A percentile compares a stretch with the other conserved stretches of the same genome.
Evolutionary conservation across 2,797 vertebrate genomes (phyloP).

Genomic region (Australoheros facetus): DNA sequence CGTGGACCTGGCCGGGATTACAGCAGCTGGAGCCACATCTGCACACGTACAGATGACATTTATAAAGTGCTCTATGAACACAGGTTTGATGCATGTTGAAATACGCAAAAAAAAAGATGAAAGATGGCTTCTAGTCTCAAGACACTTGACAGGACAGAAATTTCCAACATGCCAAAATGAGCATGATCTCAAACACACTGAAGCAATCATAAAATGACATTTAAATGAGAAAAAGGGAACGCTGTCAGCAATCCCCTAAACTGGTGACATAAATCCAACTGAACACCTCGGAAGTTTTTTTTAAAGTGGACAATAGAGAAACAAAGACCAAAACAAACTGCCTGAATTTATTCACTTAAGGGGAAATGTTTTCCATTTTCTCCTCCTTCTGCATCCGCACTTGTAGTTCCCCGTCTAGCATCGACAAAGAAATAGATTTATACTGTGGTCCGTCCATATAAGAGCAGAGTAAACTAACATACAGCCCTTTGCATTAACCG

Average conservation of each 20-base stretch:
- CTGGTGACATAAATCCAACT: background rate
- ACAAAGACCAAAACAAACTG: background rate
- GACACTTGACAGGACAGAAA: background rate
- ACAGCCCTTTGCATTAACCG: background rate
- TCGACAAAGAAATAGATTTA: background rate
- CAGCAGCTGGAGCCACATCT: background rate
- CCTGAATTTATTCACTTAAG: no score
- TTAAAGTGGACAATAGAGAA: background rate
- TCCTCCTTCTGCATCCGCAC: background rate
- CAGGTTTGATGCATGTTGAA: background rate
- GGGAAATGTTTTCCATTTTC: background rate
- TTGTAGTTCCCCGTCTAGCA: background rate
- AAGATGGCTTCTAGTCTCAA: background rate
- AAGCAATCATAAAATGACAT: background rate
- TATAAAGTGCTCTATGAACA: background rate
- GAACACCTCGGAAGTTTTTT: background rate
- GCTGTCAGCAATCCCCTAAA: background rate
- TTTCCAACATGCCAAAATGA: rapidly evolving
- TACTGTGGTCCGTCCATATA: background rate
- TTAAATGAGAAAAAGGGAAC: background rate
- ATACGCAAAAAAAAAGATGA: background rate
- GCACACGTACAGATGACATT: background rate
- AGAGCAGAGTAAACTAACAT: background rate
- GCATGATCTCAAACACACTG: background rate
- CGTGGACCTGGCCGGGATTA: background rate